Conservation (phyloP, 2,797 vertebrate genomes). For the Eidolon dupreanum region DNA sequence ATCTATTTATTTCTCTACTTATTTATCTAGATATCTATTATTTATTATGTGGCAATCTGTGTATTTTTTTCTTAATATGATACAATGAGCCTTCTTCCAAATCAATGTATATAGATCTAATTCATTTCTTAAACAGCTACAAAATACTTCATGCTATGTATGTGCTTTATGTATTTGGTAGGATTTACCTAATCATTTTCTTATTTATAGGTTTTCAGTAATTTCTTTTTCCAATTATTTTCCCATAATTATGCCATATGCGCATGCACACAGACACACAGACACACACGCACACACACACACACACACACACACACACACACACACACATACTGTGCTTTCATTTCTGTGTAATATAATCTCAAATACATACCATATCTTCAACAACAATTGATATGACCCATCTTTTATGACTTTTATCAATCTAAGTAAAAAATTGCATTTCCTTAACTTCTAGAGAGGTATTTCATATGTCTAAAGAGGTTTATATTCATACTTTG, state of each 20-base stretch:
- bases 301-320: neutral
- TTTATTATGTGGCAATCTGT: neutral
- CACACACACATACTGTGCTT: neutral
- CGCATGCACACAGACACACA: neutral
- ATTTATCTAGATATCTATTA: neutral
- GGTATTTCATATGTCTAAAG: neutral
- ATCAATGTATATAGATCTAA: neutral
- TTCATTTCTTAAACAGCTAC: neutral
- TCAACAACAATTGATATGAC: neutral
- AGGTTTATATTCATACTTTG: neutral
- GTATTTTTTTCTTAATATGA: neutral
- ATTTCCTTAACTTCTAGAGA: neutral
- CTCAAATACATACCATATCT: neutral
- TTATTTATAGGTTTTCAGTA: neutral
- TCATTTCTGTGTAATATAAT: neutral
- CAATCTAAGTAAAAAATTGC: neutral
- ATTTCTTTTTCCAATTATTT: neutral
- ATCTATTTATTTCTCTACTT: neutral
- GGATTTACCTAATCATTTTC: neutral
- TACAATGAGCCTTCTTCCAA: neutral
- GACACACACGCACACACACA: neutral
- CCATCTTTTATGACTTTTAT: neutral
- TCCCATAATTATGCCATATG: neutral
- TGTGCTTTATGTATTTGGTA: neutral
- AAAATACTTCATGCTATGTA: neutral